A percentile compares a stretch with the other conserved stretches of the same genome.
Evolutionary conservation across 2,888 invertebrate genomes (phyloP).

Genomic region (Drosophila ustulata): DNA sequence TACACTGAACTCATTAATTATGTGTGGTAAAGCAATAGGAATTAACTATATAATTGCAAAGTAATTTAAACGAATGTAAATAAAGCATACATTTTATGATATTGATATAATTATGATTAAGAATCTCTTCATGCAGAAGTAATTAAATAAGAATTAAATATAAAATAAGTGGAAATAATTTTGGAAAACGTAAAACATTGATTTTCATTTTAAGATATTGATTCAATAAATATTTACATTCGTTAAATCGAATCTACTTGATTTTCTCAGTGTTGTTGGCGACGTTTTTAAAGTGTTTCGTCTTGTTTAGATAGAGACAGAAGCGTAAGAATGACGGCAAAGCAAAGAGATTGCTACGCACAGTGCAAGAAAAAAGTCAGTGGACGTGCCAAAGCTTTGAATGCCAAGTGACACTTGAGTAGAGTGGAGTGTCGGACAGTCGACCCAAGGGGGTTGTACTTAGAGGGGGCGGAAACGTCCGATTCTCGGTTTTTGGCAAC

Average conservation of each 20-base stretch:
- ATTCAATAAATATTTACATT: not conserved
- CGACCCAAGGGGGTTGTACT: slow-evolving; percentile 20
- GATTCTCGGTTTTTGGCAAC: slow-evolving; percentile 7
- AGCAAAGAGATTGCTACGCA: slow-evolving; percentile 47
- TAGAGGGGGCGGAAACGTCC: not conserved
- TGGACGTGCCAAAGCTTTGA: slow-evolving; percentile 65
- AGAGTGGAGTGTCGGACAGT: slow-evolving; percentile 57
- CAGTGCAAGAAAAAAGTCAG: slow-evolving; percentile 60
- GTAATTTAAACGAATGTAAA: too few species aligned
- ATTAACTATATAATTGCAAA: too few species aligned
- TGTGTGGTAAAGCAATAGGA: too few species aligned
- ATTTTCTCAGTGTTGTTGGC: slow-evolving; percentile 39
- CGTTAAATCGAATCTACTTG: not conserved
- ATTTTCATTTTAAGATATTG: not conserved
- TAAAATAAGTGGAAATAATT: too few species aligned
- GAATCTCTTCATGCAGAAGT: too few species aligned
- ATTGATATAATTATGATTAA: too few species aligned
- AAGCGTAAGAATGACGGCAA: slow-evolving; percentile 19
- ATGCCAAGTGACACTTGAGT: slow-evolving; percentile 68
- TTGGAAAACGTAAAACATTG: too few species aligned
- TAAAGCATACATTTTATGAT: too few species aligned
- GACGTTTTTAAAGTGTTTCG: slow-evolving; percentile 51
- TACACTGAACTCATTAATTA: not conserved
- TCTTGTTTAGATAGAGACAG: slow-evolving; percentile 43
- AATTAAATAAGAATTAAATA: too few species aligned